Conservation (phyloP, 1,140 invertebrate species). For the Drosophila tristis region DNA sequence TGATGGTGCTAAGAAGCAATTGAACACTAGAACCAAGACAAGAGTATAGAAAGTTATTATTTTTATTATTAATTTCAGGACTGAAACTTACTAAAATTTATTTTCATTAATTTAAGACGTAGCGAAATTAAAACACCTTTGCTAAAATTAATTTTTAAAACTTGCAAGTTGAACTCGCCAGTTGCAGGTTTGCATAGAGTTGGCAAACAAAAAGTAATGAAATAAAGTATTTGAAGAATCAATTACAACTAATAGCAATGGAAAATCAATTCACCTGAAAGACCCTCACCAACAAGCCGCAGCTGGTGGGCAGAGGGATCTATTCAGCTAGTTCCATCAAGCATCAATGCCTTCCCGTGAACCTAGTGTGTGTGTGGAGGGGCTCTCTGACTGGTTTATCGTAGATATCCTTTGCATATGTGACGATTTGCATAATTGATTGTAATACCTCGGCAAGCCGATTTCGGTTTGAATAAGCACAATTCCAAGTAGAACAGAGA, state of each 20-base stretch:
- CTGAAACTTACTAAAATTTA: neutral
- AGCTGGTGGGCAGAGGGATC: neutral
- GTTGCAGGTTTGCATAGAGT: neutral
- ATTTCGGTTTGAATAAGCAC: conserved; percentile 39
- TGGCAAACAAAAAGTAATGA: conserved; percentile 70
- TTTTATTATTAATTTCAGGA: too few species aligned
- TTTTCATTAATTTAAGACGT: conserved; percentile 57
- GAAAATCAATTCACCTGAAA: conserved; percentile 66
- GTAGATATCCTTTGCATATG: conserved; percentile 8
- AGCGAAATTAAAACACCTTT: too few species aligned
- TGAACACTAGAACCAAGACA: too few species aligned
- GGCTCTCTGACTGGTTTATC: neutral
- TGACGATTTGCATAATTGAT: conserved; percentile 41
- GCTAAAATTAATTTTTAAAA: conserved; percentile 6
- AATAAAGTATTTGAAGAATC: conserved; percentile 74
- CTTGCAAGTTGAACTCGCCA: conserved; percentile 17
- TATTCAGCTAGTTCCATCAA: neutral
- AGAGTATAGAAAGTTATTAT: too few species aligned
- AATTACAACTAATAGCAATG: conserved; percentile 73
- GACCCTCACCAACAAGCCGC: neutral
- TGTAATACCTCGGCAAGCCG: conserved; percentile 56
- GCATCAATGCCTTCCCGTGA: too few species aligned
- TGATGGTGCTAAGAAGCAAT: too few species aligned
- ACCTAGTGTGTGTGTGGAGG: neutral
- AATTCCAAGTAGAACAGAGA: neutral